phyloP scores from a whole-genome alignment of 2,113 vertebrate genomes.

The Psittacara wagleri region DNA sequence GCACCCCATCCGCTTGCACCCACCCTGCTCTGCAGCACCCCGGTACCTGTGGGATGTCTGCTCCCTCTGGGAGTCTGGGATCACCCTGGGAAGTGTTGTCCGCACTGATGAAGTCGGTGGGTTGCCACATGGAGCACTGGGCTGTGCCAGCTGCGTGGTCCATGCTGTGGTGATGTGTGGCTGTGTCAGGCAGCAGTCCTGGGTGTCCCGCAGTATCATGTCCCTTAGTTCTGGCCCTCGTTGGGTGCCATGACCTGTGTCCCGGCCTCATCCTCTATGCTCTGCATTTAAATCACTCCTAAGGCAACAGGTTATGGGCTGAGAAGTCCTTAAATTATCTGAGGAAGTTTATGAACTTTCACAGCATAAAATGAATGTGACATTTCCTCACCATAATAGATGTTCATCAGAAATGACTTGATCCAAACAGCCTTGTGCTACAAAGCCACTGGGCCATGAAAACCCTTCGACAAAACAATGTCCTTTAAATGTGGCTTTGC shows the following conservation, averaged over 20 bases:
- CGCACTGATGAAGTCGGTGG: rapidly evolving
- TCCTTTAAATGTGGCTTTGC: conserved; percentile 26
- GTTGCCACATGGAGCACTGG: rapidly evolving
- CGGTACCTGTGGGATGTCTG: rapidly evolving
- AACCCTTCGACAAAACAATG: conserved; percentile 59
- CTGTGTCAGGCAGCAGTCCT: rapidly evolving
- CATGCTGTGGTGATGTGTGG: rapidly evolving
- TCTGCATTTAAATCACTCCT: neutral
- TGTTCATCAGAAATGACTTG: conserved; percentile 39
- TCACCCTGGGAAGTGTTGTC: neutral
- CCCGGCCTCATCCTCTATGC: neutral
- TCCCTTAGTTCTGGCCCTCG: rapidly evolving
- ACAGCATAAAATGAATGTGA: neutral
- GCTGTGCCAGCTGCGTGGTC: neutral
- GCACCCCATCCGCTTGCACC: too few relatives aligned
- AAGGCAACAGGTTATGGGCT: neutral
- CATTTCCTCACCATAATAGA: conserved; percentile 50
- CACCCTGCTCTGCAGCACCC: neutral
- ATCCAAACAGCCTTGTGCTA: conserved; percentile 59
- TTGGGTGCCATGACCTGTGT: rapidly evolving
- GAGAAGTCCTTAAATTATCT: neutral
- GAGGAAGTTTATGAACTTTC: neutral
- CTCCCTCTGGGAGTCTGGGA: rapidly evolving
- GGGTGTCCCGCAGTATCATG: rapidly evolving
- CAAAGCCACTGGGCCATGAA: conserved; percentile 31